Base-by-base conservation (phyloP, 2,797 vertebrate species). In the Coluber constrictor region DNA sequence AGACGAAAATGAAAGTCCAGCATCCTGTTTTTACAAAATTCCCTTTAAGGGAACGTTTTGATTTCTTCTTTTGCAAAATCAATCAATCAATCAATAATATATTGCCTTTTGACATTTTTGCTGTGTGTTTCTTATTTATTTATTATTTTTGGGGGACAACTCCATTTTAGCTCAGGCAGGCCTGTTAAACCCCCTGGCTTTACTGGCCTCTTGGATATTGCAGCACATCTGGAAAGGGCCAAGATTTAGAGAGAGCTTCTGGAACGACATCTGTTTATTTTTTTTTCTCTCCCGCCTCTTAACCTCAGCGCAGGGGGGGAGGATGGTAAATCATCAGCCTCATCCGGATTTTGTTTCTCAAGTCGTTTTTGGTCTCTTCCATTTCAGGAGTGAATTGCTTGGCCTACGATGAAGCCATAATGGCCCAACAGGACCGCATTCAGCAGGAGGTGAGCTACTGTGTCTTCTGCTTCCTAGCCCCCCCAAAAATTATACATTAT, bases 391-490 rank as follows among this genome's bases (percentile, higher is more conserved):
- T 98, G 91, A 99, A 99, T 97, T 99, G 98, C 96, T 97, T 99
- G 87, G 98, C 98, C 1, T 98, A 99, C 5, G 99, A 99, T 60
- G 99, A 99, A 97, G 99, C 99, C 94, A 99, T 99, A 91, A 99
- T 99, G 96, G 99, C 99, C 92, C 99, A 99, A 94, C 99, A 99
- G 97, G 99, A 99, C 96, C 98, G 98, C 95, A 99, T 99, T 97
- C 99, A 99, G 96, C 99, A 99, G 92, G 98, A 98, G 98, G 98
- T 98, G 94, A 97, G 98, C 93, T 57, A 2, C 54, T 86, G 2
- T 1, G 18, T 16, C 16, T 59, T 74, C 29, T 13, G 61, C 18
- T 79, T 63, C 86, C n/a, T n/a, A n/a, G n/a, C 51, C 9, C 51
- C 9, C 51, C 51, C 0, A 54, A 54, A 54, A 54, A 47, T 27